Evolutionary conservation across 1,140 invertebrate species (phyloP).

Genomic region (Drosophila sturtevanti): DNA sequence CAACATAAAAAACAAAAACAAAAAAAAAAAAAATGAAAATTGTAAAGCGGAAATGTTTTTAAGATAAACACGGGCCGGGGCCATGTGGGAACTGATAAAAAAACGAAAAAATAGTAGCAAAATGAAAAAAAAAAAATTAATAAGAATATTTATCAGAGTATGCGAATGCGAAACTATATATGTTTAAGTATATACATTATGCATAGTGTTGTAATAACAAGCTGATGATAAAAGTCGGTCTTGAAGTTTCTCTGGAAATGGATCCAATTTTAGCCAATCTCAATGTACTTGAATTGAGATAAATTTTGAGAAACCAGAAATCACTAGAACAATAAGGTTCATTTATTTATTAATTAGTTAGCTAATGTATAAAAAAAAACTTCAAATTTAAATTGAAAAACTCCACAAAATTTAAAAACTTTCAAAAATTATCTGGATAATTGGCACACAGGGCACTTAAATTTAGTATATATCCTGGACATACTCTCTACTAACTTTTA

Average conservation of each 20-base stretch:
- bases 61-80: background rate
- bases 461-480: too few relatives aligned
- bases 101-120: background rate
- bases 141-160: background rate
- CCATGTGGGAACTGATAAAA: background rate
- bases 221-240: background rate
- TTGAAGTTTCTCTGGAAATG: background rate
- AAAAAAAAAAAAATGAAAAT: background rate
- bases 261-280: background rate
- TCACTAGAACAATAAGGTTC: too few relatives aligned
- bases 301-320: too few relatives aligned
- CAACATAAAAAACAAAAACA: conserved; percentile 4
- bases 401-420: too few relatives aligned
- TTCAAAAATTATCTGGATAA: too few relatives aligned
- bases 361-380: too few relatives aligned
- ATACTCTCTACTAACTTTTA: too few relatives aligned
- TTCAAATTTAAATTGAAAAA: too few relatives aligned
- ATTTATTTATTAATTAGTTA: too few relatives aligned
- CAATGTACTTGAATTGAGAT: too few relatives aligned
- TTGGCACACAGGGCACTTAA: too few relatives aligned
- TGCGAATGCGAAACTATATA: background rate
- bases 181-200: too few relatives aligned
- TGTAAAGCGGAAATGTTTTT: background rate
- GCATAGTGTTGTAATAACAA: background rate
- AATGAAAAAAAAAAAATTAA: background rate